Evolutionary conservation across 2,888 invertebrate genomes (phyloP).

Genomic region (Tupiocoris notatus): DNA sequence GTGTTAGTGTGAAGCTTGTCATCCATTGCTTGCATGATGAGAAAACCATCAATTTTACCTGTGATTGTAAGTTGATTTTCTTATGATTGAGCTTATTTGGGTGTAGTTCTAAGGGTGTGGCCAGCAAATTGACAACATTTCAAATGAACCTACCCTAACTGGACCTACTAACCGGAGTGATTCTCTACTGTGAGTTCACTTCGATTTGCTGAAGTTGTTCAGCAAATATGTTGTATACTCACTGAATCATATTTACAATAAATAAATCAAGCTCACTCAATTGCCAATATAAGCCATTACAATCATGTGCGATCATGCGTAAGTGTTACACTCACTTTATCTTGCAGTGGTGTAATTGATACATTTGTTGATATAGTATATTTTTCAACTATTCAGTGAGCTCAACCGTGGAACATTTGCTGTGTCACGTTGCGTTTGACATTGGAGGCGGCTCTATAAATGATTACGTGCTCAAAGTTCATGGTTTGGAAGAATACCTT

Average conservation of each 20-base stretch:
- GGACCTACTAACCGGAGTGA: too few relatives aligned
- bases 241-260: not conserved
- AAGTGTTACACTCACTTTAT: too few relatives aligned
- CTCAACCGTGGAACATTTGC: slow-evolving; percentile 80
- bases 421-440: slow-evolving; percentile 78
- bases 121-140: not conserved
- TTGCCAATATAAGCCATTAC: too few relatives aligned
- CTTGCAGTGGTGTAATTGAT: slow-evolving; percentile 17
- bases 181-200: too few relatives aligned
- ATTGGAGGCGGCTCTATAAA: slow-evolving; percentile 68
- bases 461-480: slow-evolving; percentile 72
- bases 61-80: slow-evolving; percentile 69
- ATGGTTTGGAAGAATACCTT: slow-evolving; percentile 86
- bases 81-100: not conserved
- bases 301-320: too few relatives aligned
- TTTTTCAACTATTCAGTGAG: slow-evolving; percentile 72
- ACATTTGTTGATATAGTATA: slow-evolving; percentile 11
- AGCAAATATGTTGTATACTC: too few relatives aligned
- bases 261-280: too few relatives aligned
- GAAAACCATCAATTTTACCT: slow-evolving; percentile 76
- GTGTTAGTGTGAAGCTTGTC: slow-evolving; percentile 85
- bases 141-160: not conserved
- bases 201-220: too few relatives aligned
- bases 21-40: slow-evolving; percentile 62
- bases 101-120: not conserved